Percentiles rank a stretch among this genome's conserved stretches.
Evolutionary conservation across 2,113 vertebrate genomes (phyloP).

Genomic region (Piprites chloris): DNA sequence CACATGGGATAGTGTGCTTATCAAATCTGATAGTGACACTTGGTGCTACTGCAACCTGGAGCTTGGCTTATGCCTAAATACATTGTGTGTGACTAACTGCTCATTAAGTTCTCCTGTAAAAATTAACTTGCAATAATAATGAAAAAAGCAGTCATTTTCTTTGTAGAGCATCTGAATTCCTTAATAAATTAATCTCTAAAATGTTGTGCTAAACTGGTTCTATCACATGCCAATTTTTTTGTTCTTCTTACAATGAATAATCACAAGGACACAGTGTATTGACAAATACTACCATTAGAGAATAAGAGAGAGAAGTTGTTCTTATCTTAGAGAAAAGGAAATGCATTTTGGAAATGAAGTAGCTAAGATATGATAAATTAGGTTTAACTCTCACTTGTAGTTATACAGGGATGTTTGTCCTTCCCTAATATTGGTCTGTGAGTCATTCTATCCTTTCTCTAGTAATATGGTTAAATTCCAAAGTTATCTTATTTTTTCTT

Average conservation of each 20-base stretch:
- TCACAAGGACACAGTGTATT: background rate
- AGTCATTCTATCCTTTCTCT: background rate
- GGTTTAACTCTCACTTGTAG: background rate
- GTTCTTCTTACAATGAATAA: background rate
- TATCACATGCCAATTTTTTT: background rate
- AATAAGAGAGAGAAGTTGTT: background rate
- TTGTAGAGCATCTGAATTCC: background rate
- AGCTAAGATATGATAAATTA: background rate
- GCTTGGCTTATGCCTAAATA: background rate
- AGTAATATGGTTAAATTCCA: constrained; percentile 26
- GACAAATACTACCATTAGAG: background rate
- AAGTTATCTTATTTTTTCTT: background rate
- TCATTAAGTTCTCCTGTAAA: background rate
- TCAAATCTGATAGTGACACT: background rate
- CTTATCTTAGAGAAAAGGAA: constrained; percentile 37
- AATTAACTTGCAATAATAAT: background rate
- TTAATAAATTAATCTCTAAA: background rate
- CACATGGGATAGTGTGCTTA: background rate
- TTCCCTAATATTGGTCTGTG: background rate
- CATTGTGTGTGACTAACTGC: background rate
- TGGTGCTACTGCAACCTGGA: background rate
- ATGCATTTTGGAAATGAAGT: constrained; percentile 23
- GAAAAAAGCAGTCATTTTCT: background rate
- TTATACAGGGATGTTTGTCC: background rate
- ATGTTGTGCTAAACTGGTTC: background rate